These are phyloP conservation scores for Drosophila trapezifrons DNA, from an alignment of 1,140 invertebrate species.

Conservation along the genomic window DNA sequence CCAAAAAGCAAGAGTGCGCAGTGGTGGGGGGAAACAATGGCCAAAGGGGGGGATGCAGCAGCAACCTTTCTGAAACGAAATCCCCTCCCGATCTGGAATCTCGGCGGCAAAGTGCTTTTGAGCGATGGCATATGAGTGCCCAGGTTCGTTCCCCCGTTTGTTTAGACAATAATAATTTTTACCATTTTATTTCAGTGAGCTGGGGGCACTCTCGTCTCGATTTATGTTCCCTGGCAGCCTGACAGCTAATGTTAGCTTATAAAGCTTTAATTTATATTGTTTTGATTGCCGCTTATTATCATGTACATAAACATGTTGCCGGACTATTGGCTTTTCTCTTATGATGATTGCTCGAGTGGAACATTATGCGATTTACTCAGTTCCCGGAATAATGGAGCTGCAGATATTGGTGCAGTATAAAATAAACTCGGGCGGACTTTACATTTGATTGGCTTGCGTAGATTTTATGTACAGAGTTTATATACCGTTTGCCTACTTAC, in stretches of 20 bases:
- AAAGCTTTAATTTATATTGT: constrained; percentile 79
- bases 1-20: constrained; percentile 52
- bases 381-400: not conserved
- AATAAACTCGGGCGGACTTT: not conserved
- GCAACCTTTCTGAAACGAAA: not conserved
- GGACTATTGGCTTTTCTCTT: constrained; percentile 42
- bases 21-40: constrained; percentile 30
- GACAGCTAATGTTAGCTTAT: constrained; percentile 76
- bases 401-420: constrained; percentile 1
- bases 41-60: constrained; percentile 10
- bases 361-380: constrained; percentile 1
- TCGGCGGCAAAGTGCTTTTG: constrained; percentile 51
- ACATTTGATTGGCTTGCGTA: not conserved
- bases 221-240: constrained; percentile 64
- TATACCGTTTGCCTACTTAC: not conserved
- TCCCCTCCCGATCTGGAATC: not conserved
- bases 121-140: constrained; percentile 67
- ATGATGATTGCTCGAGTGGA: constrained; percentile 31
- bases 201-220: constrained; percentile 44
- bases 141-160: constrained; percentile 28
- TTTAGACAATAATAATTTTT: constrained; percentile 77
- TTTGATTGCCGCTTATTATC: constrained; percentile 76
- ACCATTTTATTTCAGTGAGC: constrained; percentile 62
- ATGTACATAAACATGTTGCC: constrained; percentile 47
- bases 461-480: not conserved